Base-by-base conservation (phyloP, 2,113 vertebrate genomes). In the Bujurquina vittata region DNA sequence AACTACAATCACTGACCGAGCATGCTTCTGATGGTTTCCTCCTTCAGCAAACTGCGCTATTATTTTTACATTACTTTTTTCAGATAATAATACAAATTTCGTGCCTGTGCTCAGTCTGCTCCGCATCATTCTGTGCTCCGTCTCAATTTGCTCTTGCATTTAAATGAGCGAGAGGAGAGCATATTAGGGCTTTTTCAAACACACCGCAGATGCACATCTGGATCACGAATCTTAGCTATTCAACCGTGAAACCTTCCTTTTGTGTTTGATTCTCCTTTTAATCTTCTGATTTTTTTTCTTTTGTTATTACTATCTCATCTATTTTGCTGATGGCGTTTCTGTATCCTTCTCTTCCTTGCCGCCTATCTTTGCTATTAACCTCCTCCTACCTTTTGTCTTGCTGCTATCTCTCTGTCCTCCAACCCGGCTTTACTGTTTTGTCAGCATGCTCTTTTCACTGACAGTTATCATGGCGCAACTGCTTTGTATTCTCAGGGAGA, bases 401-500 rank as follows among this genome's bases (percentile, higher is more conserved):
- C 57, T 72, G 15, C 75, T 35, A 49, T 18, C 54, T 37, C 43
- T 11, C 67, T 7, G 76, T 89, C 85, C 89, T 86, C 89, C 87
- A 82, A 23, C 31, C 46, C 72, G 75, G 85, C 83, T 84, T 89
- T 33, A 40, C 60, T 85, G 86, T 90, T 89, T 87, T 88, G 89
- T 90, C 89, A 81, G 86, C 40, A 0, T 60, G 79, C 74, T 90
- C 84, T 87, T 80, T 94, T 86, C 84, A 55, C 87, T 74, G 88
- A 85, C 89, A 87, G 91, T 89, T 73, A 87, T 56, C 62, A 58
- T 43, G 63, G 76, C 26, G 1, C 4, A 6, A 65, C 88, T 93
- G 90, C 85, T 94, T 93, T 89, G 88, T 93, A 94, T 94, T 94
- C 91, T 86, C 81, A 52, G 61, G 75, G 85, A 89, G 88, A 85